Percentiles rank a stretch among this genome's conserved stretches.
Evolutionary conservation across 2,797 vertebrate species (phyloP).

Genomic region (Poecilia picta): DNA sequence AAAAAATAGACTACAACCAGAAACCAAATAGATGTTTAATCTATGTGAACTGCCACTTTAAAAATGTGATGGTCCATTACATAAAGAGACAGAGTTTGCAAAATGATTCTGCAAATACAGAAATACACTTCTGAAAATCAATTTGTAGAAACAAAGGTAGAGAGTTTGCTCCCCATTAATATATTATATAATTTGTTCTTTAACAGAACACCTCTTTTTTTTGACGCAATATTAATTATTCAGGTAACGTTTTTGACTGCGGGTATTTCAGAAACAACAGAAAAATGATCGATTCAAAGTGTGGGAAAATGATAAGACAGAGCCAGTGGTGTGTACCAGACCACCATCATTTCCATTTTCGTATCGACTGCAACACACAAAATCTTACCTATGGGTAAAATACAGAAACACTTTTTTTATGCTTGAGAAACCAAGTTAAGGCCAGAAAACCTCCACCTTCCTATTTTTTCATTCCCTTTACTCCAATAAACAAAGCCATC

Average conservation of each 20-base stretch:
- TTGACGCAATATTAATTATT: neutral
- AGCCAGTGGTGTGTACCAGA: neutral
- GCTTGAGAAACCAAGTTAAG: neutral
- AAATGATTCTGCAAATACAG: too few species aligned
- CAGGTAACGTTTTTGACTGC: neutral
- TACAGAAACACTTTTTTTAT: neutral
- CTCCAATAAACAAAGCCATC: conserved; percentile 13
- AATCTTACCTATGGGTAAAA: neutral
- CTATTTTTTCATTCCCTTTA: conserved; percentile 16
- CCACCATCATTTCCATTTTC: neutral
- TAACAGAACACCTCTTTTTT: neutral
- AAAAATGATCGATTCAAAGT: neutral
- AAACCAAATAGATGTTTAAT: neutral
- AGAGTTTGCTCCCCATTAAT: neutral
- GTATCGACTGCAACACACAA: neutral
- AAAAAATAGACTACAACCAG: too few species aligned
- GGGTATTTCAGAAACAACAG: neutral
- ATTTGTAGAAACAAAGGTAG: neutral
- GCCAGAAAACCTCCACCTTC: neutral
- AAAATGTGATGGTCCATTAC: neutral
- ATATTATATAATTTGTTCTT: neutral
- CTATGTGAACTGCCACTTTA: neutral
- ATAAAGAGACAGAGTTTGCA: neutral
- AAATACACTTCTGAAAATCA: neutral
- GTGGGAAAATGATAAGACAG: neutral